Percentiles rank a stretch among this genome's conserved stretches.
Evolutionary conservation across 2,888 invertebrate species (phyloP).

Genomic region (Mellilla xanthometata): DNA sequence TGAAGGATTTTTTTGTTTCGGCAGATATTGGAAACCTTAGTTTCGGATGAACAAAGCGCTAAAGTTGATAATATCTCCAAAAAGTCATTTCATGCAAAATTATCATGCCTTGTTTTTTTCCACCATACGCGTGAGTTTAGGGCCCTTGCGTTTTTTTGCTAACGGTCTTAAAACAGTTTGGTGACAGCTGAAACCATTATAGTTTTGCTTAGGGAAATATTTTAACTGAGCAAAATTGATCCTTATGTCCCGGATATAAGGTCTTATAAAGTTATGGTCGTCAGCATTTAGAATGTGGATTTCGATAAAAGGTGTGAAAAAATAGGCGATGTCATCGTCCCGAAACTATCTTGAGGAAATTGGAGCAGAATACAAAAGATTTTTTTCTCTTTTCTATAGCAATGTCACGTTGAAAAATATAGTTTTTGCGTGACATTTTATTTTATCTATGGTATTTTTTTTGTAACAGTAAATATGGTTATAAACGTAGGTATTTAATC

Average conservation of each 20-base stretch:
- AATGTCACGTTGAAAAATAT: slow-evolving; percentile 11
- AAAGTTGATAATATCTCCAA: slow-evolving; percentile 1
- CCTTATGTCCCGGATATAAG: slow-evolving; percentile 2
- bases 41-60: too few species aligned
- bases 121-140: slow-evolving; percentile 48
- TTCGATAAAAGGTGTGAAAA: slow-evolving; percentile 31
- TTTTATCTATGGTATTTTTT: too few species aligned
- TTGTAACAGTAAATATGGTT: too few species aligned
- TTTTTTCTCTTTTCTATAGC: slow-evolving; percentile 24
- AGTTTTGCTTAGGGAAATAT: slow-evolving; percentile 4
- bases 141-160: slow-evolving; percentile 51
- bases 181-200: slow-evolving; percentile 31
- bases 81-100: slow-evolving; percentile 76
- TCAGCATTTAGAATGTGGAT: neutral
- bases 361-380: slow-evolving; percentile 45
- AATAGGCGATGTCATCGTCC: slow-evolving; percentile 59
- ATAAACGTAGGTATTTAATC: too few species aligned
- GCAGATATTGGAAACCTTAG: too few species aligned
- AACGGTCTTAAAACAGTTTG: slow-evolving; percentile 44
- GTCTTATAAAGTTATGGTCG: neutral
- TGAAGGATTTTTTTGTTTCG: too few species aligned
- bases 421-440: neutral
- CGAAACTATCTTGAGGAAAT: slow-evolving; percentile 46
- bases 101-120: slow-evolving; percentile 60
- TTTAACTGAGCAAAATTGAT: slow-evolving; percentile 11